Evolutionary conservation across 2,888 invertebrate species (phyloP), one percentile per base, ranked within the genome.

Genomic region (Scrobipalpa costella): DNA sequence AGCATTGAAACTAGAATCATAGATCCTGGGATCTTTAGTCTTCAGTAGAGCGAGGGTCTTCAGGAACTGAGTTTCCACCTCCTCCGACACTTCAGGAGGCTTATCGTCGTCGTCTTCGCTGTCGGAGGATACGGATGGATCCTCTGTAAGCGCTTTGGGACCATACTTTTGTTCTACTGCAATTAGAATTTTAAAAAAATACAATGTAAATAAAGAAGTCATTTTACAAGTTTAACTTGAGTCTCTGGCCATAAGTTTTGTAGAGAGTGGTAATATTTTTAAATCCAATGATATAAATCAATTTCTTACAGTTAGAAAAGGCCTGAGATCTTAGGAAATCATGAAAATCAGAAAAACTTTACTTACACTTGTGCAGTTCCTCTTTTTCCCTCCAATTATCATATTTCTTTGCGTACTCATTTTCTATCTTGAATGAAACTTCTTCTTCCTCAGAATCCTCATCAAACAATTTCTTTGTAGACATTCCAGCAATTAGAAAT

Each of bases 11-110:
- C 93, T 92, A 49, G 95, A 93, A 77, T 98, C 94, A 84, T 99
- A 99, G 68, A 98, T 98, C 71, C 93, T 93, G 0, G 98, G 97
- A 88, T 98, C 97, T 78, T 96, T 97, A 57, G 94, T 96, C 81
- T 98, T 98, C 57, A 99, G 84, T 61, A 94, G 94, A 0, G 98
- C 93, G 1, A 98, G 88, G 0, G 98, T 96, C 85, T 96, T 96
- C 52, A 97, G 94, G 84, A 99, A 99, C 69, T 96, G 95, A 71
- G 95, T 94, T 77, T 99, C 98, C 57, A 95, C 88, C 69, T 94
- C 93, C 73, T 94, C 93, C 0, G 94, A 79, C 0, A 88, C 79
- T 67, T 90, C 91, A 84, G 81, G 95, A 71, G 84, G 93, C 61
- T 90, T 93, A 69, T 93, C 94, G 73, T 93, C 93, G 64, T 94